phyloP scores from a whole-genome alignment of 2,797 vertebrate genomes.

The Peromyscus eremicus region DNA sequence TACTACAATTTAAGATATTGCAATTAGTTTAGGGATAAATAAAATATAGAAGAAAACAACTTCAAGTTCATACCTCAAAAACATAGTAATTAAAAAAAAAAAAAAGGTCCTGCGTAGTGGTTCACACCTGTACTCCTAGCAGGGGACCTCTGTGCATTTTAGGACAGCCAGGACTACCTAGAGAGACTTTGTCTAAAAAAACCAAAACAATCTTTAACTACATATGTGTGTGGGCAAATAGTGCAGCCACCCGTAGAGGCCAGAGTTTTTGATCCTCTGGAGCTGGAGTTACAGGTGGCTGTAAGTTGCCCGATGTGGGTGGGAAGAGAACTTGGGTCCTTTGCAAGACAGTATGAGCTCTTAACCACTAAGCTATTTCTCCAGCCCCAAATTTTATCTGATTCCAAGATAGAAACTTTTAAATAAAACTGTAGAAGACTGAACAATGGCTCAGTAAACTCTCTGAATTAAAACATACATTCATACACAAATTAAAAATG shows the following conservation, averaged over 20 bases:
- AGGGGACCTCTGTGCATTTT: neutral
- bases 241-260: neutral
- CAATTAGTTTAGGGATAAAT: neutral
- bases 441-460: neutral
- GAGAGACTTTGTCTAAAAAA: neutral
- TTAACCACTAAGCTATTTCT: neutral
- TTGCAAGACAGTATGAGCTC: neutral
- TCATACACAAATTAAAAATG: conserved; percentile 50
- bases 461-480: neutral
- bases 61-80: conserved; percentile 53
- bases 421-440: conserved; percentile 10
- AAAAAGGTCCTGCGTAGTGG: neutral
- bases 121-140: neutral
- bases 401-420: conserved; percentile 11
- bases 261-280: neutral
- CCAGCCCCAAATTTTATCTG: neutral
- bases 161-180: neutral
- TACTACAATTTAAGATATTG: neutral
- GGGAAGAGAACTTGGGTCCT: neutral
- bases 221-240: neutral
- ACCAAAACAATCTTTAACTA: neutral
- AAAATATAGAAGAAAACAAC: neutral
- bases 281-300: neutral
- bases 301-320: neutral
- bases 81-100: neutral